A percentile compares a stretch with the other conserved stretches of the same genome.
phyloP scores from a whole-genome alignment of 2,113 vertebrate species.

The Potamarius usumacintae region DNA sequence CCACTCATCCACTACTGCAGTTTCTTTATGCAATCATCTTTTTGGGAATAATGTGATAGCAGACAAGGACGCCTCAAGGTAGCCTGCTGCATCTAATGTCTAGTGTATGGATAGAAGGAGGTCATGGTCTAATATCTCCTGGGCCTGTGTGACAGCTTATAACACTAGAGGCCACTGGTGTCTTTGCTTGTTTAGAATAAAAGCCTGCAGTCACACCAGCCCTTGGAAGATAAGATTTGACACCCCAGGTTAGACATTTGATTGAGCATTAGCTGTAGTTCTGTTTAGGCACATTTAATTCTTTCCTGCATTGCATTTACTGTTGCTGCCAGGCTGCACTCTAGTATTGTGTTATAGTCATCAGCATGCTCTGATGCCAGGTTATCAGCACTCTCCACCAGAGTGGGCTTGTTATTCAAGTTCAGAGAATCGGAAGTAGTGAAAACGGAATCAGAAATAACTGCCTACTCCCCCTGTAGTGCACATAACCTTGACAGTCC shows the following conservation, averaged over 20 bases:
- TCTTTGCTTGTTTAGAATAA: neutral
- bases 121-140: neutral
- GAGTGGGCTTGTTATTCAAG: neutral
- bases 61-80: neutral
- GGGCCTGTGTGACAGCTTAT: slow-evolving; percentile 5
- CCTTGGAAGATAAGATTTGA: neutral
- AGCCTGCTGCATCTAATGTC: neutral
- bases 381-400: neutral
- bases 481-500: neutral
- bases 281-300: neutral
- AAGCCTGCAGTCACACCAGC: neutral
- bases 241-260: neutral
- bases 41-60: neutral
- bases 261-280: neutral
- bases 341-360: neutral
- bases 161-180: neutral
- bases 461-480: neutral
- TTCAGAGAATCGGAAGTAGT: neutral
- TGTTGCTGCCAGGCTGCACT: neutral
- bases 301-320: neutral
- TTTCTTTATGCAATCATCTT: neutral
- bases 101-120: neutral
- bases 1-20: neutral
- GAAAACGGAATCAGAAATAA: neutral
- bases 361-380: neutral